phyloP scores from a whole-genome alignment of 2,113 vertebrate genomes.

The Oryzias celebensis region DNA sequence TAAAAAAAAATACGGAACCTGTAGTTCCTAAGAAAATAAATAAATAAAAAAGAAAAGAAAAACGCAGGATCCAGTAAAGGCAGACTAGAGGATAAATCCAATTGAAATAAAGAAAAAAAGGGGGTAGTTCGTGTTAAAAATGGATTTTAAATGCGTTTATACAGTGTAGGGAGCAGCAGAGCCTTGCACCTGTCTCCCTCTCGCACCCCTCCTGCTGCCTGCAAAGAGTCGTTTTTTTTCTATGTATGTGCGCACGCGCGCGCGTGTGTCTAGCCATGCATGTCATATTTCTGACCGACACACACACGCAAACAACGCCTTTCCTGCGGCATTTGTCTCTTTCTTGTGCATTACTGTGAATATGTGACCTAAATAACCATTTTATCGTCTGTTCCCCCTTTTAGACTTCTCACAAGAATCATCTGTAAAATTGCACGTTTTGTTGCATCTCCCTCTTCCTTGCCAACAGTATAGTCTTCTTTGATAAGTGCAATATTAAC shows the following conservation, averaged over 20 bases:
- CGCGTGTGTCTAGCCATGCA: constrained; percentile 60
- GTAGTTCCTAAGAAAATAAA: neutral
- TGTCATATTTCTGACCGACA: constrained; percentile 66
- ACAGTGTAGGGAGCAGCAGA: constrained; percentile 54
- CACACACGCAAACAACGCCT: constrained; percentile 58
- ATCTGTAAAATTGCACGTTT: constrained; percentile 62
- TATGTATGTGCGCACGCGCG: constrained; percentile 25
- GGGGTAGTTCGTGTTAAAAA: constrained; percentile 26
- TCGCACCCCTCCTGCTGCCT: constrained; percentile 29
- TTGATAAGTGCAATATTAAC: constrained; percentile 74
- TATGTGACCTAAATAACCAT: constrained; percentile 75
- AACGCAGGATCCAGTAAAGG: constrained; percentile 35
- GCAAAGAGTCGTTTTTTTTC: constrained; percentile 27
- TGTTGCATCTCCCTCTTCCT: constrained; percentile 21
- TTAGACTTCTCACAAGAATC: constrained; percentile 61
- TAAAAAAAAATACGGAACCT: constrained; percentile 2
- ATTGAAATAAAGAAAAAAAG: constrained; percentile 39
- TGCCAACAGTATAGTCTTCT: constrained; percentile 43
- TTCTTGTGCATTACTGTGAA: constrained; percentile 61
- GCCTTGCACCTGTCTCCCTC: constrained; percentile 71
- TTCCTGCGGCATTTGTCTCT: constrained; percentile 75
- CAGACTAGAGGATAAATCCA: constrained; percentile 33
- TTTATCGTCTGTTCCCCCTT: constrained; percentile 67
- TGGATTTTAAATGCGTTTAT: constrained; percentile 61
- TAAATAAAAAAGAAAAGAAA: neutral